Percentiles rank a stretch among this genome's conserved stretches.
Conservation (phyloP, 1,140 invertebrate species). For the Anagrus nilaparvatae region DNA sequence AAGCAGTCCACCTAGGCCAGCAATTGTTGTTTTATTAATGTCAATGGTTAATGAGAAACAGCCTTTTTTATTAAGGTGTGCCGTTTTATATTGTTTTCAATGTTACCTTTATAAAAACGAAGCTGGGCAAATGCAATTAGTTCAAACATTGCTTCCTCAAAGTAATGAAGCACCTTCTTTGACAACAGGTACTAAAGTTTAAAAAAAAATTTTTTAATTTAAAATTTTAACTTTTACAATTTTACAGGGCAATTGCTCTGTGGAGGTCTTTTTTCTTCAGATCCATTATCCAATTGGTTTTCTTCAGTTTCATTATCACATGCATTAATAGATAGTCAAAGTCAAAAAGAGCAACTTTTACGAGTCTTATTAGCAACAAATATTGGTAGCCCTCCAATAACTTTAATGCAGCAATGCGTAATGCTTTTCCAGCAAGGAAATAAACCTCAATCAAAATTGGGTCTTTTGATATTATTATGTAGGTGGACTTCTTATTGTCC, state of each 20-base stretch:
- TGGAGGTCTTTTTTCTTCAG: conserved; percentile 82
- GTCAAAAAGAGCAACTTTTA: conserved; percentile 87
- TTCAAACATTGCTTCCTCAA: conserved; percentile 84
- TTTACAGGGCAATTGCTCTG: conserved; percentile 81
- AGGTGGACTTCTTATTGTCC: conserved; percentile 84
- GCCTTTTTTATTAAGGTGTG: conserved; percentile 80
- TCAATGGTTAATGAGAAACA: conserved; percentile 99
- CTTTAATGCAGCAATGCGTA: conserved; percentile 79
- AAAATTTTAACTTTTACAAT: conserved; percentile 12
- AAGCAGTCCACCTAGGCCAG: conserved; percentile 83
- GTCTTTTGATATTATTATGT: conserved; percentile 81
- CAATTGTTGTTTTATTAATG: conserved; percentile 90
- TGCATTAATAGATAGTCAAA: conserved; percentile 76
- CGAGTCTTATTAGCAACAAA: conserved; percentile 84
- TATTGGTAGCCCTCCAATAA: conserved; percentile 72
- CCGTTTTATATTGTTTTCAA: conserved; percentile 95
- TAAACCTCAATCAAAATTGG: conserved; percentile 83
- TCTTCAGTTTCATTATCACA: conserved; percentile 85
- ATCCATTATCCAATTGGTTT: conserved; percentile 96
- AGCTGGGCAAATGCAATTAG: conserved; percentile 73
- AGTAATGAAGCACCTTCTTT: conserved; percentile 57
- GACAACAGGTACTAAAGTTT: conserved; percentile 41
- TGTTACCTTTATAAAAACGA: conserved; percentile 93
- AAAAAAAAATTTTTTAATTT: conserved; percentile 7
- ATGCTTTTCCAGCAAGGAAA: conserved; percentile 74